Percentiles rank a stretch among this genome's conserved stretches.
These are phyloP conservation scores for Alentia gelatinosa DNA, from an alignment of 2,888 invertebrate species.

Conservation along the genomic window DNA sequence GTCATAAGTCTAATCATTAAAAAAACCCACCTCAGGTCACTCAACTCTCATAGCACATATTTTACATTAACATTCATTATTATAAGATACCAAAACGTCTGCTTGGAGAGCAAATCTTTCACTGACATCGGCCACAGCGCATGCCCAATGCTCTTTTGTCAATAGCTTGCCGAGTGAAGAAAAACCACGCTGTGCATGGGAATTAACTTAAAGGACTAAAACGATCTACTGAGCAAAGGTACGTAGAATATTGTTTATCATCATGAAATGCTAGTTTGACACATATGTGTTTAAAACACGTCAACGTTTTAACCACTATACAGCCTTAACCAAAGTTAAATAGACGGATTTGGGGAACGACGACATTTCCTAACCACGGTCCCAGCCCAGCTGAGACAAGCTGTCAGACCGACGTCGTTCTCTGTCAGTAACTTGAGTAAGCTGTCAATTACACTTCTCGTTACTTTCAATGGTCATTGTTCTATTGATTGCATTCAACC, in stretches of 20 bases:
- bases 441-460: no score
- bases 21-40: no score
- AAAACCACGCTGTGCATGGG: conserved; percentile 48
- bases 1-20: no score
- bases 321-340: not conserved
- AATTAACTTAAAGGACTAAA: not conserved
- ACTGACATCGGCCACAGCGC: conserved; percentile 6
- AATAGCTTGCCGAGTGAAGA: conserved; percentile 16
- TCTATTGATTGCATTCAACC: no score
- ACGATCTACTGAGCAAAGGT: conserved; percentile 28
- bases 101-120: not conserved
- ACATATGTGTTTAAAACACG: no score
- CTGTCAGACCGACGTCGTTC: not conserved
- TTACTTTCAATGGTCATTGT: no score
- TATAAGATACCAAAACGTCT: not conserved
- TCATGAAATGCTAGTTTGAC: not conserved
- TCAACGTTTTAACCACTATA: not conserved
- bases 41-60: not conserved
- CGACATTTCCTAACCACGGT: not conserved
- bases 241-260: not conserved
- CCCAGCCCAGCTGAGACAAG: conserved; percentile 8
- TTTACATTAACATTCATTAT: not conserved
- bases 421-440: conserved; percentile 19
- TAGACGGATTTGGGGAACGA: not conserved
- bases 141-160: conserved; percentile 48